phyloP scores from a whole-genome alignment of 2,888 invertebrate species.

The Zaprionus bogoriensis region DNA sequence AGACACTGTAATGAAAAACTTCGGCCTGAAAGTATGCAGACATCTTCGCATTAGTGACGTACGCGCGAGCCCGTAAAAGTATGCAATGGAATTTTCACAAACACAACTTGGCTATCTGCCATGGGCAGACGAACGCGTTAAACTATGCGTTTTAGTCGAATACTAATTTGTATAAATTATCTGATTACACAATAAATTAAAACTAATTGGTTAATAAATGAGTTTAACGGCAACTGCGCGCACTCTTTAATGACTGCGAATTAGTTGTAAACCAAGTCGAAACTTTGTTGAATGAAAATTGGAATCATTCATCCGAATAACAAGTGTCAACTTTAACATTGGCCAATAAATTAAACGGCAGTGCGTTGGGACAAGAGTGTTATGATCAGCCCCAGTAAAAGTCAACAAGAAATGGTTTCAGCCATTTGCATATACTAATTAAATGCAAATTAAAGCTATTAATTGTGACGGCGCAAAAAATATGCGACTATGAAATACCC shows the following conservation, averaged over 20 bases:
- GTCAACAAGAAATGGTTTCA: constrained; percentile 15
- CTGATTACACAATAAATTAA: constrained; percentile 1
- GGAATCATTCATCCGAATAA: constrained; percentile 3
- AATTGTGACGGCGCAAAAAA: neutral
- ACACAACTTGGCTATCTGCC: neutral
- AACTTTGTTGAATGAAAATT: neutral
- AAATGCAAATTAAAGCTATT: constrained; percentile 20
- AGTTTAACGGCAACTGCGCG: neutral
- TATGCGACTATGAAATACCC: neutral
- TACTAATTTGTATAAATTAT: constrained; percentile 1
- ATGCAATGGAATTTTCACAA: constrained; percentile 12
- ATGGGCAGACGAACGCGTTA: neutral
- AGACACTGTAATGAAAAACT: neutral
- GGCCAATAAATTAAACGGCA: constrained; percentile 15
- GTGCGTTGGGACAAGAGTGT: constrained; percentile 5
- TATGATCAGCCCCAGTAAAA: constrained; percentile 9
- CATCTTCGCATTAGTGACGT: neutral
- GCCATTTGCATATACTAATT: constrained; percentile 26
- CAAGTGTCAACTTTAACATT: constrained; percentile 15
- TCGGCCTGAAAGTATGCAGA: neutral
- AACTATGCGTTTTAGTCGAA: neutral
- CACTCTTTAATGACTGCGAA: neutral
- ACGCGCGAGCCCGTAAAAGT: constrained; percentile 21
- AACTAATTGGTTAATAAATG: constrained; percentile 11
- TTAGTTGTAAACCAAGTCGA: neutral